Evolutionary conservation across 1,140 invertebrate species (phyloP).

Genomic region (Wasmannia auropunctata): DNA sequence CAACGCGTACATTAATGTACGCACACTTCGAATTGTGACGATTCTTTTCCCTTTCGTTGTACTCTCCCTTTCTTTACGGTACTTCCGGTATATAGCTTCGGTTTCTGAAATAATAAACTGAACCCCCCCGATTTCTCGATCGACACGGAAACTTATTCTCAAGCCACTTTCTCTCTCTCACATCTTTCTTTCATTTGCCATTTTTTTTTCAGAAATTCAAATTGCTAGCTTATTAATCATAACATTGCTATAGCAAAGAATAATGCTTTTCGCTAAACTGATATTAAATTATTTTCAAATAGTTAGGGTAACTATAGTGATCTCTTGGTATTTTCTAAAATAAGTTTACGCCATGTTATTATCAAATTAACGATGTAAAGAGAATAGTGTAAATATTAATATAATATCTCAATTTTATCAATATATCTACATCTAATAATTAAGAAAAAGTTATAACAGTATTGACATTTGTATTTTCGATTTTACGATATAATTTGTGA

Average conservation of each 20-base stretch:
- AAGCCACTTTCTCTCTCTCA: conserved; percentile 9
- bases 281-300: not conserved
- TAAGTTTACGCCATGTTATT: not conserved
- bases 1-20: not conserved
- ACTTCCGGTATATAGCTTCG: conserved; percentile 8
- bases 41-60: not conserved
- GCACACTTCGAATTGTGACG: not conserved
- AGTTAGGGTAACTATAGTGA: not conserved
- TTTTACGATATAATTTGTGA: no score
- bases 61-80: conserved; percentile 3
- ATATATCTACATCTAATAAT: not conserved
- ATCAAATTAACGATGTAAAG: not conserved
- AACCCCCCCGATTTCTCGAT: conserved; percentile 37
- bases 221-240: not conserved
- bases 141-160: conserved; percentile 53
- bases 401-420: not conserved
- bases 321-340: not conserved
- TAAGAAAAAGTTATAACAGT: not conserved
- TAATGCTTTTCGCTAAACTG: not conserved
- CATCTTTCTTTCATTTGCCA: not conserved
- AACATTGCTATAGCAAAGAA: not conserved
- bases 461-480: not conserved
- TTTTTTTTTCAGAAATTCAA: conserved; percentile 18
- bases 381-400: not conserved
- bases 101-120: conserved; percentile 45